Conservation (phyloP, 2,113 vertebrate genomes). For the Macaca mulatta region DNA sequence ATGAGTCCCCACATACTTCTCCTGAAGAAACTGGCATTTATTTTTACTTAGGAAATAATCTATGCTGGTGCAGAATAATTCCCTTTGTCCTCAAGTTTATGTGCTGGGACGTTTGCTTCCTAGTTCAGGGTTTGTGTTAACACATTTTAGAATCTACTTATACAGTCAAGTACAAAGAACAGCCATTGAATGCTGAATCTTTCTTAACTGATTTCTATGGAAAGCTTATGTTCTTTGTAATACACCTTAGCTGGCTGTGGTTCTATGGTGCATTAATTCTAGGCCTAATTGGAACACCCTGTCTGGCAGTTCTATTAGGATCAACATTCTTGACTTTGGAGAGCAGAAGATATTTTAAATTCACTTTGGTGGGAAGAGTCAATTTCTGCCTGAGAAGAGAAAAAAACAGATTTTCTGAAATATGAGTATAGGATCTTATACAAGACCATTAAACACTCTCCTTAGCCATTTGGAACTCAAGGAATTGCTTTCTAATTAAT, state of each 20-base stretch:
- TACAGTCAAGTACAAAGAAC: neutral
- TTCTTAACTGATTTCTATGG: neutral
- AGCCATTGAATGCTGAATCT: neutral
- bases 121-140: constrained; percentile 2
- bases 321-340: constrained; percentile 1
- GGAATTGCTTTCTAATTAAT: constrained; percentile 33
- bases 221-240: neutral
- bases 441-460: constrained; percentile 5
- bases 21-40: neutral
- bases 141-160: neutral
- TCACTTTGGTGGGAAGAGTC: neutral
- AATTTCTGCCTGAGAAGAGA: constrained; percentile 31
- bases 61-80: neutral
- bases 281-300: neutral
- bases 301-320: neutral
- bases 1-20: neutral
- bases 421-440: neutral
- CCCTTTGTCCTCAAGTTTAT: neutral
- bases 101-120: neutral
- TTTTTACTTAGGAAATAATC: constrained; percentile 35
- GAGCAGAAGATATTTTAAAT: neutral
- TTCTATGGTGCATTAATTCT: neutral
- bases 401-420: neutral
- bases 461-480: neutral
- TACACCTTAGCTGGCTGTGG: neutral